These are phyloP conservation scores for Pipistrellus pipistrellus DNA, from an alignment of 2,797 vertebrate species.

Conservation along the genomic window DNA sequence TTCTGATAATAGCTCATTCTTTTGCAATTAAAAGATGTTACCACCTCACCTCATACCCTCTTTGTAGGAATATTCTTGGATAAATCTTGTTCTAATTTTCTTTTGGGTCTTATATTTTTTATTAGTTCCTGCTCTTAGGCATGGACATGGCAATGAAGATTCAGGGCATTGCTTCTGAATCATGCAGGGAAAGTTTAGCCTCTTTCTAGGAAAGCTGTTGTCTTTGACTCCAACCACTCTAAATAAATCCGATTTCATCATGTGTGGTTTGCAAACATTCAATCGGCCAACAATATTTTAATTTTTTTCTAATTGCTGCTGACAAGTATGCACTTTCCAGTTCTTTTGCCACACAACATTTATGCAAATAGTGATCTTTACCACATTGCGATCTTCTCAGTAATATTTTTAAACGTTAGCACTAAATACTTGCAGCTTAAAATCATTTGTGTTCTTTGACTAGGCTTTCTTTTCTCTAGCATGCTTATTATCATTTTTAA, in stretches of 20 bases:
- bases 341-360: conserved; percentile 28
- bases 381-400: conserved; percentile 50
- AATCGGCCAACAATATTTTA: background rate
- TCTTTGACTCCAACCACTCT: background rate
- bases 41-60: background rate
- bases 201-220: conserved; percentile 45
- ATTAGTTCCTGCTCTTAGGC: background rate
- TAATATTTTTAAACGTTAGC: conserved; percentile 54
- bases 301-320: conserved; percentile 56
- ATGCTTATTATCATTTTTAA: conserved; percentile 62
- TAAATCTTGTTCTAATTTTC: background rate
- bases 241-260: conserved; percentile 39
- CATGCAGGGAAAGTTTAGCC: background rate
- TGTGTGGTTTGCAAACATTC: conserved; percentile 14
- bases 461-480: conserved; percentile 57
- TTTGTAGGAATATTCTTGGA: conserved; percentile 5
- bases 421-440: conserved; percentile 38
- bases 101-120: background rate
- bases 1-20: background rate
- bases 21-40: conserved; percentile 19
- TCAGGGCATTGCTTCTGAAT: background rate
- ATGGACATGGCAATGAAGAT: background rate
- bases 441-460: conserved; percentile 50
- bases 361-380: conserved; percentile 57
- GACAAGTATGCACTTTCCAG: conserved; percentile 34